Evolutionary conservation across 2,113 vertebrate species (phyloP).

Genomic region (Chamaetylas fuelleborni): DNA sequence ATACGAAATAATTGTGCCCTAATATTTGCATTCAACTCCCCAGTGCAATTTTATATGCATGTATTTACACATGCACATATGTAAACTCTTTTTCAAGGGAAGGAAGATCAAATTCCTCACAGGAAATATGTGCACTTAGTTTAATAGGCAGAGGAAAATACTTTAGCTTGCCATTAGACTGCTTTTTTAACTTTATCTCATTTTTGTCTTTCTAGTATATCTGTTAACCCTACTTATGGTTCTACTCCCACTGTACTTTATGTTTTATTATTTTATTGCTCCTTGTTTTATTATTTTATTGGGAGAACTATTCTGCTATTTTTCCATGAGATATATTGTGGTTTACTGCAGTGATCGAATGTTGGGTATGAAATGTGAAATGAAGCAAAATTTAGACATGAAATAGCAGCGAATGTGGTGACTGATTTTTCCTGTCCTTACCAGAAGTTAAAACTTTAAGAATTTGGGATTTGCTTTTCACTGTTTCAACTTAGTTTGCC

Average conservation of each 20-base stretch:
- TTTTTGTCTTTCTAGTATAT: background rate
- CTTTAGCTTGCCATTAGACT: background rate
- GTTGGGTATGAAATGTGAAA: background rate
- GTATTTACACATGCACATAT: background rate
- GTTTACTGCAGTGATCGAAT: background rate
- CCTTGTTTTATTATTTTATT: slow-evolving; percentile 21
- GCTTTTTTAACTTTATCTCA: background rate
- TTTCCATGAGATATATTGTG: background rate
- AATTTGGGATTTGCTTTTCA: background rate
- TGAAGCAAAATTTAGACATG: background rate
- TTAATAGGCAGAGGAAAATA: background rate
- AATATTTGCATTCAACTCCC: background rate
- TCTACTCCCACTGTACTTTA: background rate
- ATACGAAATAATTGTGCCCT: background rate
- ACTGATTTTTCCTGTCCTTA: background rate
- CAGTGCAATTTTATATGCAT: background rate
- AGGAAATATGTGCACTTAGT: background rate
- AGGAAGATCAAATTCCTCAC: background rate
- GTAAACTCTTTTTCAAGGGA: background rate
- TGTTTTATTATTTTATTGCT: slow-evolving; percentile 20
- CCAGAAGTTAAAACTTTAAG: background rate
- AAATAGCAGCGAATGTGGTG: background rate
- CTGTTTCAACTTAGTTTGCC: background rate
- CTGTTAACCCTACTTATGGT: background rate
- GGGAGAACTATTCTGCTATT: background rate